A percentile compares a stretch with the other conserved stretches of the same genome.
Conservation (phyloP, 2,113 vertebrate genomes). For the Phoxinus phoxinus region DNA sequence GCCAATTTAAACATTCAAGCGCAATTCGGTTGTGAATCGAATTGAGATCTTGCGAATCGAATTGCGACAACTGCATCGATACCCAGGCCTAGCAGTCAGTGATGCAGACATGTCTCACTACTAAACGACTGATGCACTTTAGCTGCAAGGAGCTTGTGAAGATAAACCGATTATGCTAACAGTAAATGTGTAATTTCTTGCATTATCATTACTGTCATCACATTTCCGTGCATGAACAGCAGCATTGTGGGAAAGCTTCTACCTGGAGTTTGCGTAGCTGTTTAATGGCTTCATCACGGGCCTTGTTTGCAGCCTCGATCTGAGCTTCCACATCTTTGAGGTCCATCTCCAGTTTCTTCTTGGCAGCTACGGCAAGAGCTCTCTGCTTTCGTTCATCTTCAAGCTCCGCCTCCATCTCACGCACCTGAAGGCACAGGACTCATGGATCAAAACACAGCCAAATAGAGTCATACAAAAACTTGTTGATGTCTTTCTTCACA, state of each 20-base stretch:
- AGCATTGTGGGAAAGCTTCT: not conserved
- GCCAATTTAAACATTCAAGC: too few species aligned
- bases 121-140: not conserved
- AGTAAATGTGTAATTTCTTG: not conserved
- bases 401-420: constrained; percentile 94
- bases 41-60: too few species aligned
- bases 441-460: not conserved
- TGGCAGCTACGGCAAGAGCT: constrained; percentile 87
- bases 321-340: constrained; percentile 94
- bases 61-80: too few species aligned
- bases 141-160: not conserved
- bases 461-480: not conserved
- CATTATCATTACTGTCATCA: not conserved
- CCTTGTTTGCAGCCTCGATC: constrained; percentile 92
- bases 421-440: constrained; percentile 77
- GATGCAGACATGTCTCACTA: not conserved
- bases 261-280: constrained; percentile 96
- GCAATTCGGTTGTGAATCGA: too few species aligned
- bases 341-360: constrained; percentile 98
- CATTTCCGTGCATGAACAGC: not conserved
- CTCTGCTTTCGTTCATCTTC: constrained; percentile 97
- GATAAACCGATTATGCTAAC: not conserved
- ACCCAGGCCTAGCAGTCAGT: too few species aligned
- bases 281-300: constrained; percentile 94
- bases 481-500: not conserved